A percentile compares a stretch with the other conserved stretches of the same genome.
phyloP scores from a whole-genome alignment of 2,888 invertebrate species.

The Bruchidius siliquastri region DNA sequence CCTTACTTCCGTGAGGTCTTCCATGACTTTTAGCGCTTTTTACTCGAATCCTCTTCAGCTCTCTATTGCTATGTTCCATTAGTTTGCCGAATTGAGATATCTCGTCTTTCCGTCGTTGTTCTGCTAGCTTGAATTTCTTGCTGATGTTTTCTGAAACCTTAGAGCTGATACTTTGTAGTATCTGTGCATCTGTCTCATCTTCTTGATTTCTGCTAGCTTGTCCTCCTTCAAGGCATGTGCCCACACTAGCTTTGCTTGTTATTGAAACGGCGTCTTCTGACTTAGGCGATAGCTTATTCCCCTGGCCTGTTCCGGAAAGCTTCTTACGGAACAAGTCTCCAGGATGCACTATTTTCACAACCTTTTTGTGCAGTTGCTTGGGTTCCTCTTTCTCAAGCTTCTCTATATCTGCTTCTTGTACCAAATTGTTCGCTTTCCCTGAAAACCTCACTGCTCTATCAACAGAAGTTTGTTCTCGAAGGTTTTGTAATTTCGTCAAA shows the following conservation, averaged over 20 bases:
- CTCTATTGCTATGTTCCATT: background rate
- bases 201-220: background rate
- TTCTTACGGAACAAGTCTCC: background rate
- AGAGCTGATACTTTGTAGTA: background rate
- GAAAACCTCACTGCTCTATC: slow-evolving; percentile 4
- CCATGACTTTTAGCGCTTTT: background rate
- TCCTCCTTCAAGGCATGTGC: background rate
- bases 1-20: background rate
- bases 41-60: background rate
- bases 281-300: too few relatives aligned
- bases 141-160: background rate
- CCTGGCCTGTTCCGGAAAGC: background rate
- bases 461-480: slow-evolving; percentile 11
- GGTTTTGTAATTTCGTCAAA: slow-evolving; percentile 9
- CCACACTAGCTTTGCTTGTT: background rate
- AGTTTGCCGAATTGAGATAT: background rate
- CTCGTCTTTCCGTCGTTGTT: background rate
- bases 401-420: background rate
- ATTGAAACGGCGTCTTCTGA: background rate
- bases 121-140: background rate
- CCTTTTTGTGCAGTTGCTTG: too few relatives aligned
- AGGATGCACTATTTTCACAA: background rate
- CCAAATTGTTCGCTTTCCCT: background rate
- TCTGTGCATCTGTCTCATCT: background rate
- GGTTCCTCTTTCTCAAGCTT: background rate